Percentiles rank a stretch among this genome's conserved stretches.
phyloP scores from a whole-genome alignment of 1,140 invertebrate species.

The Drosophila lacteicornis region DNA sequence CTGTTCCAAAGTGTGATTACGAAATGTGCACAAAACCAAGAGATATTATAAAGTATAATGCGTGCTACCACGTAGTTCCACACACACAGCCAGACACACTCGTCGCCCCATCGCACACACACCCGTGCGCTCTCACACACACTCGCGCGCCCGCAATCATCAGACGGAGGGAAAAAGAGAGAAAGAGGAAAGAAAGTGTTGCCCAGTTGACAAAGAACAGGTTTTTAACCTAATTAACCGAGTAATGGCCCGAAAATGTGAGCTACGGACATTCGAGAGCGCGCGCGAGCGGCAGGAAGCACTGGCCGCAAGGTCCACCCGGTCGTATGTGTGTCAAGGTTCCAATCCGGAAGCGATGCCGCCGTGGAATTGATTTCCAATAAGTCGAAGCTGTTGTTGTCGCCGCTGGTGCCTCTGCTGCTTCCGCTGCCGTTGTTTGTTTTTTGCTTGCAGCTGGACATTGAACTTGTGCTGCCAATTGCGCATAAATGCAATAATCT shows the following conservation, averaged over 20 bases:
- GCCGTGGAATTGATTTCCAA: slow-evolving; percentile 49
- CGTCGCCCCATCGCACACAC: slow-evolving; percentile 6
- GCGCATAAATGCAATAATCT: slow-evolving; percentile 32
- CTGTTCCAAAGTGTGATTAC: slow-evolving; percentile 70
- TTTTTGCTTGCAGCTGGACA: slow-evolving; percentile 45
- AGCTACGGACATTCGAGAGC: slow-evolving; percentile 17
- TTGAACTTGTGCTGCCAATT: slow-evolving; percentile 64
- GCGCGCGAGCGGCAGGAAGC: slow-evolving; percentile 12
- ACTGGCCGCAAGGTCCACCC: slow-evolving; percentile 12
- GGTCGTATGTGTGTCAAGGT: slow-evolving; percentile 69
- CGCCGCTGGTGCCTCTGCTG: slow-evolving; percentile 9
- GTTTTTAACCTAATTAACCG: slow-evolving; percentile 80
- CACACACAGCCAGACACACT: slow-evolving; percentile 29
- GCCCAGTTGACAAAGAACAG: slow-evolving; percentile 78
- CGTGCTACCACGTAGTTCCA: slow-evolving; percentile 77
- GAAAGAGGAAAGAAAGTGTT: slow-evolving; percentile 72
- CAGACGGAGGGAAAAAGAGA: slow-evolving; percentile 16
- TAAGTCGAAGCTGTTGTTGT: slow-evolving; percentile 16
- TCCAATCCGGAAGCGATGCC: slow-evolving; percentile 27
- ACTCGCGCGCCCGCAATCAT: slow-evolving; percentile 1
- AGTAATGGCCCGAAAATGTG: slow-evolving; percentile 43
- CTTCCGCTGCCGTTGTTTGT: slow-evolving; percentile 4
- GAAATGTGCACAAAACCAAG: slow-evolving; percentile 56
- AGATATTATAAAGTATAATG: slow-evolving; percentile 70
- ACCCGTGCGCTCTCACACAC: slow-evolving; percentile 9